A percentile compares a stretch with the other conserved stretches of the same genome.
phyloP scores from a whole-genome alignment of 2,888 invertebrate species.

The Noctua fimbriata region DNA sequence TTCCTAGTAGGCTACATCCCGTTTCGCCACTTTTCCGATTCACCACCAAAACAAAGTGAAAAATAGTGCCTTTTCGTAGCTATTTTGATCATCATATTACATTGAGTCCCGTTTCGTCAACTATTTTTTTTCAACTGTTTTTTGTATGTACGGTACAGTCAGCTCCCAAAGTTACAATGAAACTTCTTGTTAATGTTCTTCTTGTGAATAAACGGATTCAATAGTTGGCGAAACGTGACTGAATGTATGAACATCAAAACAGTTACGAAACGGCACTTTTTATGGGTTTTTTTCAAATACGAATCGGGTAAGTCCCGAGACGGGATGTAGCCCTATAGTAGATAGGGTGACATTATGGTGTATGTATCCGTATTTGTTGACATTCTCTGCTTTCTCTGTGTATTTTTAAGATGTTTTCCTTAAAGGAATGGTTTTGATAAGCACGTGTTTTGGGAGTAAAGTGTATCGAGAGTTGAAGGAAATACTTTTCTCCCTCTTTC shows the following conservation, averaged over 20 bases:
- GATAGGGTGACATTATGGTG: background rate
- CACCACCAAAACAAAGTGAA: background rate
- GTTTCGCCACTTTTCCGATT: background rate
- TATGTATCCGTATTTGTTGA: constrained; percentile 7
- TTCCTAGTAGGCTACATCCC: background rate
- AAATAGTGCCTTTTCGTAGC: background rate
- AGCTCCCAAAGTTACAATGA: background rate
- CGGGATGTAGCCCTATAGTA: background rate
- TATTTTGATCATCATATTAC: too few species aligned
- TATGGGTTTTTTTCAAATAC: background rate
- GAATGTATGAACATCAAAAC: too few species aligned
- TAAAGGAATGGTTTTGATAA: background rate
- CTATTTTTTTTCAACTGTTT: background rate
- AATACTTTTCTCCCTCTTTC: background rate
- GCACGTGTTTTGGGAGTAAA: background rate
- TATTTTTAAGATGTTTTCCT: constrained; percentile 9
- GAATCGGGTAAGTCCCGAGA: background rate
- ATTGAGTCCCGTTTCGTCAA: background rate
- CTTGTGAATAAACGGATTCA: background rate
- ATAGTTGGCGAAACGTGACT: background rate
- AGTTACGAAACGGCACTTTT: background rate
- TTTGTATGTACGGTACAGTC: background rate
- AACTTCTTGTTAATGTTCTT: background rate
- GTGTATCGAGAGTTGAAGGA: background rate
- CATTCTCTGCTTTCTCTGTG: background rate